These are phyloP conservation scores for Suricata suricatta DNA, from an alignment of 2,113 vertebrate genomes.

Conservation along the genomic window DNA sequence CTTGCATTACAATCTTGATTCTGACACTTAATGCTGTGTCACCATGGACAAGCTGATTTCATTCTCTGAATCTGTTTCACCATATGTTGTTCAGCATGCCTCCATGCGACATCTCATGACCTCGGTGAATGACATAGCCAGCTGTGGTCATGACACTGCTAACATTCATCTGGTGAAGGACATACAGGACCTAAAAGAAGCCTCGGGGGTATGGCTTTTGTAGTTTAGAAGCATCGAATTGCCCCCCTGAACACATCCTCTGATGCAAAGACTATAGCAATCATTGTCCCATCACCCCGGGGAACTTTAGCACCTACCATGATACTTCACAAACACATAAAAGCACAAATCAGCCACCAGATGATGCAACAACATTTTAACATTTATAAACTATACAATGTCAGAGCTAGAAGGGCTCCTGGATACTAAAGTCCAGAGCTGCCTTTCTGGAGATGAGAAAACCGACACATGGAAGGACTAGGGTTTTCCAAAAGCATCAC, in stretches of 20 bases:
- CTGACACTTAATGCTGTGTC: not conserved
- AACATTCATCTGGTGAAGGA: not conserved
- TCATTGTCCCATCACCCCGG: not conserved
- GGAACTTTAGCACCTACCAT: not conserved
- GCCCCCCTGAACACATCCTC: accelerated
- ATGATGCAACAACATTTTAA: not conserved
- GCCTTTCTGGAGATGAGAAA: not conserved
- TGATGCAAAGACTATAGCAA: not conserved
- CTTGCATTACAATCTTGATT: not conserved
- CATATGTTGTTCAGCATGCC: not conserved
- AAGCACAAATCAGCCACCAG: not conserved
- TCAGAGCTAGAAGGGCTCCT: not conserved
- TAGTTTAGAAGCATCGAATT: not conserved
- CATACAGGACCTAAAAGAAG: not conserved
- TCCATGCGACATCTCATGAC: not conserved
- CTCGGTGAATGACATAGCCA: not conserved
- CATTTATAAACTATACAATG: not conserved
- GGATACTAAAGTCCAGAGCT: not conserved
- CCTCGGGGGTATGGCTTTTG: not conserved
- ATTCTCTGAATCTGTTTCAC: not conserved
- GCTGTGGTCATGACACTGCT: not conserved
- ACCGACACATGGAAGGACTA: not conserved
- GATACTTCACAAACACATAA: not conserved
- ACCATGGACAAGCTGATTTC: not conserved
- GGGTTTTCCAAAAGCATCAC: not conserved